Evolutionary conservation across 2,888 invertebrate genomes (phyloP), one percentile per base, ranked within the genome.

Genomic region (Eucera pruinosa): DNA sequence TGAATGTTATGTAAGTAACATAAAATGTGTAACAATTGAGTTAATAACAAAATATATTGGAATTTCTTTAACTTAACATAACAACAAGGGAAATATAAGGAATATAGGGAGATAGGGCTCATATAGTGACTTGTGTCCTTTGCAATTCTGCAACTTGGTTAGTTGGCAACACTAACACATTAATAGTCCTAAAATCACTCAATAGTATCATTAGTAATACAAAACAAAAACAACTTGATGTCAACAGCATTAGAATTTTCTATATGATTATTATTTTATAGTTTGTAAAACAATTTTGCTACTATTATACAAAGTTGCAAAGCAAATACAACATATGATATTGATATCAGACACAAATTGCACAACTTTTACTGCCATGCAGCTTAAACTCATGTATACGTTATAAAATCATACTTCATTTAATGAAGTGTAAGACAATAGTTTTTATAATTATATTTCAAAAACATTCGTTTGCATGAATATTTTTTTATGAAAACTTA

Each of bases 141-240:
- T 90, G 91, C 90, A 85, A 82, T 79, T 86, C 88, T 89, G 91
- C 89, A 89, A 90, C 89, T 88, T 91, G 88, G 91, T 92, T 92
- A 92, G 91, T 92, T 88, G 91, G 89, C 89, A 91, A 91, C 89
- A 90, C 89, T 91, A 91, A 91, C 90, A 89, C 89, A 89, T 90
- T 91, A 89, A 89, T 88, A 85, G 85, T 86, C 88, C 91, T 91
- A 91, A 90, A 91, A 92, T 91, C 91, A 91, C 91, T 91, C 85
- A 91, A 91, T 86, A 90, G 80, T 89, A 89, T 89, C 83, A 91
- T 91, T 91, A 91, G 90, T 91, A 88, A 89, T 87, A 90, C 83
- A 86, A 83, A 87, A 88, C 86, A 81, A 85, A 86, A 81, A 87
- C 80, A 86, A 77, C 78, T 73, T 74, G 70, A 80, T 80, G 50